Evolutionary conservation across 2,797 vertebrate species (phyloP).

Genomic region (Acipenser ruthenus): DNA sequence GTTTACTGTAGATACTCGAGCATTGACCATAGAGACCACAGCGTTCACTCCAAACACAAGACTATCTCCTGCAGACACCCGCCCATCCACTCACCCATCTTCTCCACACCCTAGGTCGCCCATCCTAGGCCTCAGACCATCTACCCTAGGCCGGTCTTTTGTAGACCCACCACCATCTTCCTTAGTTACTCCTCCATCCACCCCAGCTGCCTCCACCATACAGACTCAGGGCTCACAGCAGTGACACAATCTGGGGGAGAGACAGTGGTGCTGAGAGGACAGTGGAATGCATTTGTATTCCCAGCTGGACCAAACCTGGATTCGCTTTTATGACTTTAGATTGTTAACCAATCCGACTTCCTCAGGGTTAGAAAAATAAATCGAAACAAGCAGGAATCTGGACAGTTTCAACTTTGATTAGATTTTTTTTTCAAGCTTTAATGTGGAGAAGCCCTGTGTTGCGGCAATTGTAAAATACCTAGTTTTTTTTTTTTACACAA

Average conservation of each 20-base stretch:
- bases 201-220: constrained; percentile 37
- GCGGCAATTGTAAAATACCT: too few species aligned
- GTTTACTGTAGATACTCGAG: constrained; percentile 51
- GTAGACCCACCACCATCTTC: constrained; percentile 17
- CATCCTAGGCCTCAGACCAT: constrained; percentile 34
- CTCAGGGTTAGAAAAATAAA: too few species aligned
- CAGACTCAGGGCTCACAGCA: constrained; percentile 73
- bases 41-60: constrained; percentile 15
- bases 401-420: too few species aligned
- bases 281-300: too few species aligned
- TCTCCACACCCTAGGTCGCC: constrained; percentile 49
- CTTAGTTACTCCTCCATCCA: constrained; percentile 41
- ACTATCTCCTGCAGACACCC: constrained; percentile 33
- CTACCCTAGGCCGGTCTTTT: constrained; percentile 3
- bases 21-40: constrained; percentile 34
- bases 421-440: too few species aligned
- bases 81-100: constrained; percentile 7
- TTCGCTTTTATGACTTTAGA: too few species aligned
- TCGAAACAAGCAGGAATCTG: too few species aligned
- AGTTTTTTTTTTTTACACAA: too few species aligned
- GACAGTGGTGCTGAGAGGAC: constrained; percentile 15
- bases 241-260: constrained; percentile 55
- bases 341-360: too few species aligned
- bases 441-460: too few species aligned
- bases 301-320: too few species aligned